Evolutionary conservation across 2,888 invertebrate species (phyloP), one percentile per base, ranked within the genome.

Genomic region (Noctua fimbriata): DNA sequence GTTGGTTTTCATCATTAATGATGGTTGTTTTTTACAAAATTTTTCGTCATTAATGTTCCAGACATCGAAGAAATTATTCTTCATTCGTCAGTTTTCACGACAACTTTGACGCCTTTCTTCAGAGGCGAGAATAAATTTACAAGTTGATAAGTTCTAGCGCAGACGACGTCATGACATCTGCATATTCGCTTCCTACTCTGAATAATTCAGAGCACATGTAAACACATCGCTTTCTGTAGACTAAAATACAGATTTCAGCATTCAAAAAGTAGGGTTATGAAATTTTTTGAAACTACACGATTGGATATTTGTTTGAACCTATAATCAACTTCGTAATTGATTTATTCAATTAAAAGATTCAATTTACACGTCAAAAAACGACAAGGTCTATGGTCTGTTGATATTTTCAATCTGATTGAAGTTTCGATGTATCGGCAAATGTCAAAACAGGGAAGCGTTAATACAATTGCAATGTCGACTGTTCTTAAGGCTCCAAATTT

Each of bases 111-210:
- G 60, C 66, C 72, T 49, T 72, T 72, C 47, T 28, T 66, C n/a
- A 44, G 44, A 73, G 18, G n/a, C 69, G 24, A 21, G 72, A 84
- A 84, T 85, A 76, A 75, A 87, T 87, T 87, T 80, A 80, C 81
- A 87, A 72, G 1, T 73, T 75, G 66, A 80, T 75, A 63, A 74
- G 87, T 73, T 72, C 55, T 52, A 70, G 66, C 24, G 63, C 21
- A 24, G 41, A 18, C 79, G 84, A 72, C 69, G 69, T 84, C 82
- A 80, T n/a, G 14, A 21, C 28, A 74, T 87, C 67, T 81, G 76
- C 75, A 79, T 87, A 87, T 74, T 84, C 44, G 36, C 66, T 80
- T 70, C 78, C 41, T 55, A 67, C 66, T 16, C 47, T 72, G 76
- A 77, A 83, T 77, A 81, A 83, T 70, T 32, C 60, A 67, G 47